These are phyloP conservation scores for Neuroscelio doddi DNA, from an alignment of 2,888 invertebrate genomes.

Conservation along the genomic window DNA sequence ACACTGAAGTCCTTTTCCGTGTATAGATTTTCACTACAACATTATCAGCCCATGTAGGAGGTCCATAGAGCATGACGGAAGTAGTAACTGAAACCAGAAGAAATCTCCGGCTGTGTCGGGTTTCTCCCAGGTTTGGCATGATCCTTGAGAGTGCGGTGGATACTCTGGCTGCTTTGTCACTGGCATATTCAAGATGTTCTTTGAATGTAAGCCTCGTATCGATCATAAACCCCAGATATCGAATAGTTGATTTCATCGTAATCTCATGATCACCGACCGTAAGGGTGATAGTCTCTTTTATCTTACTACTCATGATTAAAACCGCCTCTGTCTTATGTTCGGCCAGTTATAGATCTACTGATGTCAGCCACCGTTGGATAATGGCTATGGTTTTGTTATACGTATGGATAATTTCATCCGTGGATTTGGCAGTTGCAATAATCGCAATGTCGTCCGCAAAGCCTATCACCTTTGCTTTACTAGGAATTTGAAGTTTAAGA, in stretches of 20 bases:
- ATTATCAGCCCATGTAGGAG: constrained; percentile 13
- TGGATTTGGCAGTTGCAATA: too few relatives aligned
- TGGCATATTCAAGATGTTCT: constrained; percentile 10
- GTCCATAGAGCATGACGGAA: constrained; percentile 21
- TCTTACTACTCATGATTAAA: constrained; percentile 23
- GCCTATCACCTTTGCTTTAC: too few relatives aligned
- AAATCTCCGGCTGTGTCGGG: constrained; percentile 17
- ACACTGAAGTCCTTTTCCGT: background rate
- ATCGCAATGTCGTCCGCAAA: too few relatives aligned
- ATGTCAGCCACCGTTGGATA: too few relatives aligned
- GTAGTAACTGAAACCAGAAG: constrained; percentile 23
- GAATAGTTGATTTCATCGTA: constrained; percentile 20
- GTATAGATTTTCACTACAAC: background rate
- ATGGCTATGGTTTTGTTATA: too few relatives aligned
- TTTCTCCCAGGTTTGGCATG: constrained; percentile 20
- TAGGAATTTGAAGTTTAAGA: too few relatives aligned
- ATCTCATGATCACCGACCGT: constrained; percentile 25
- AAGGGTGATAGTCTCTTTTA: constrained; percentile 25
- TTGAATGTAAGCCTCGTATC: constrained; percentile 24
- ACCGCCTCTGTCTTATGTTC: constrained; percentile 38
- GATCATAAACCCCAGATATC: constrained; percentile 44
- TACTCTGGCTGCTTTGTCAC: background rate
- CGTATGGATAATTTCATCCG: too few relatives aligned
- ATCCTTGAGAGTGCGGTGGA: background rate
- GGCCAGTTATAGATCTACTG: constrained; percentile 24